phyloP scores from a whole-genome alignment of 2,797 vertebrate species.

The Cossypha niveicapilla region DNA sequence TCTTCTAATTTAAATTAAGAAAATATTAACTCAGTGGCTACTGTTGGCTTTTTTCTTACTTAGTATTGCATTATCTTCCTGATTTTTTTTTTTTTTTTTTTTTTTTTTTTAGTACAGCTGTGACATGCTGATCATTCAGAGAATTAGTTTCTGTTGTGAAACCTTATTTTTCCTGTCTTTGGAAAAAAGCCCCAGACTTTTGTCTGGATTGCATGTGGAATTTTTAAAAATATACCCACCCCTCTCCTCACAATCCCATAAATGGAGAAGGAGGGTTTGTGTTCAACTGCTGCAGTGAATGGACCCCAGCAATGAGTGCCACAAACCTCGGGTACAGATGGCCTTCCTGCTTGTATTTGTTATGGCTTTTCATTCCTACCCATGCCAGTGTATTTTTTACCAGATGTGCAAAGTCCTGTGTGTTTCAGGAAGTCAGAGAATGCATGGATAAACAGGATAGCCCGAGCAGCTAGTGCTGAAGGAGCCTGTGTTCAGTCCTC shows the following conservation, averaged over 20 bases:
- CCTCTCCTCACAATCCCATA: too few relatives aligned
- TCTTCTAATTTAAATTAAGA: neutral
- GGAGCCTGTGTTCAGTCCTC: neutral
- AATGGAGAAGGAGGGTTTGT: neutral
- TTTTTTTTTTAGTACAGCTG: neutral
- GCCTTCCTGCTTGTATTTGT: rapidly evolving
- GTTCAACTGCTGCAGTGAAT: neutral
- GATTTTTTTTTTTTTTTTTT: neutral
- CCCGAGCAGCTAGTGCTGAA: neutral
- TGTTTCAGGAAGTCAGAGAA: neutral
- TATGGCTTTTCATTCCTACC: neutral
- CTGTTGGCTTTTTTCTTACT: neutral
- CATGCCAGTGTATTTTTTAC: neutral
- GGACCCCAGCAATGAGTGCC: neutral
- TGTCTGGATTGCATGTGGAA: neutral
- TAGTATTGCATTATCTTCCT: neutral
- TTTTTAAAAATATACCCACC: neutral
- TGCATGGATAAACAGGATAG: neutral
- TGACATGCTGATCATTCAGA: neutral
- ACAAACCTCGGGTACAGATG: rapidly evolving
- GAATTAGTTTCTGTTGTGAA: neutral
- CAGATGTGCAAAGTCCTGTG: neutral
- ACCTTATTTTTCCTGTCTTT: neutral
- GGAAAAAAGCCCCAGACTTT: neutral
- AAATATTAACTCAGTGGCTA: neutral